Base-by-base conservation (phyloP, 2,113 vertebrate genomes). In the Corythaixoides concolor region DNA sequence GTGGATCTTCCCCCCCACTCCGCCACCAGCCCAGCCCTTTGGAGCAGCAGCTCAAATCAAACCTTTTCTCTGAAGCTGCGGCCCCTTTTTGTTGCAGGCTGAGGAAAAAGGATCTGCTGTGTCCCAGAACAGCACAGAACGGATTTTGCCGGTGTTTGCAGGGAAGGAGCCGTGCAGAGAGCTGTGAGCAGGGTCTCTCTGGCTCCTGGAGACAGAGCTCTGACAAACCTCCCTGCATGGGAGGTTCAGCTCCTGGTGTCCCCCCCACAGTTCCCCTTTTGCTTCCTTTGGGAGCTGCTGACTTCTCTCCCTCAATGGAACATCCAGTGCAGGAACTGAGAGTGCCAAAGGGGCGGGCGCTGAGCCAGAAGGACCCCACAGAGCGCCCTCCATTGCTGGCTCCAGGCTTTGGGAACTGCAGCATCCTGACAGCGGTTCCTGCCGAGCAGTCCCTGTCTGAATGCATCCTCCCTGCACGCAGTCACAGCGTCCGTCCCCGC, bases 401-500 rank as follows among this genome's bases (percentile, higher is more conserved):
- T 83, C 50, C 50, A 19, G 53, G 26, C 35, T 35, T 47, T 12
- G 45, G 39, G 49, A 58, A 30, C 20, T 28, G 43, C 74, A 50
- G 79, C 95, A 52, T 33, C 45, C 47, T 53, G 66, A 26, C 27
- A 39, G 15, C 0, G 3, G 27, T 53, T 88, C 70, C 45, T 81
- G 49, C 73, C 0, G 0, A 53, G 43, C 8, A 56, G 28, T 70
- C 21, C 81, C 52, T 6, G 3, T 18, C 41, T 37, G 50, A 49
- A 43, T 5, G 8, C 56, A 47, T 37, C 56, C 52, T 58, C 52
- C 27, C 64, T 35, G 30, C 33, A 9, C 3, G 59, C 24, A 35
- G 39, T 47, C 37, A 43, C 56, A 69, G 33, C 45, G 43, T 45
- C 66, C 58, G 43, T 49, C 21, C 33, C 30, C 12, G 6, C 3